Evolutionary conservation across 2,888 invertebrate genomes (phyloP).

Genomic region (Luffia ferchaultella): DNA sequence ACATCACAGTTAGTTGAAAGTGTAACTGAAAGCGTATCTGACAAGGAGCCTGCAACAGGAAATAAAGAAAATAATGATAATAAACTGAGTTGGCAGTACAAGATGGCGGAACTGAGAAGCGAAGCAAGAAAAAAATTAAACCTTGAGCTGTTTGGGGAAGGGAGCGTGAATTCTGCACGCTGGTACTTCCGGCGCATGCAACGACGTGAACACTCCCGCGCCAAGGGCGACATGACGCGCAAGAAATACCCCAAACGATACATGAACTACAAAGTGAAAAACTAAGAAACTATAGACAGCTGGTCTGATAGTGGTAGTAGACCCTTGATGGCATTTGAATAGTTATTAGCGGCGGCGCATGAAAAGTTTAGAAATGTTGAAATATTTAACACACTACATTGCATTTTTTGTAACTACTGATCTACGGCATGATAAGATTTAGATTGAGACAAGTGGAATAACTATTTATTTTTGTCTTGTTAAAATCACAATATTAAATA

Average conservation of each 20-base stretch:
- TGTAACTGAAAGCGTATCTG: conserved; percentile 4
- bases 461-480: too few species aligned
- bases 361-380: too few species aligned
- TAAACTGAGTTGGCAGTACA: conserved; percentile 37
- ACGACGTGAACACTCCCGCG: conserved; percentile 48
- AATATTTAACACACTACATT: too few species aligned
- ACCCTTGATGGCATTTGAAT: too few species aligned
- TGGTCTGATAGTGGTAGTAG: too few species aligned
- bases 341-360: too few species aligned
- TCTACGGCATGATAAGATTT: too few species aligned
- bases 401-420: too few species aligned
- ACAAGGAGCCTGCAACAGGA: conserved; percentile 12
- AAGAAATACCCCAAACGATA: conserved; percentile 36
- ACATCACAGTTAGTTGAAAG: neutral
- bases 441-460: too few species aligned
- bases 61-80: conserved; percentile 16
- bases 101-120: conserved; percentile 34
- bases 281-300: too few species aligned
- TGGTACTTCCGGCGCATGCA: conserved; percentile 60
- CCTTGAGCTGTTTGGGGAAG: conserved; percentile 38
- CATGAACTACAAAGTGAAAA: conserved; percentile 27
- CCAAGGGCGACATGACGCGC: conserved; percentile 35
- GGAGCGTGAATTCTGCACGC: conserved; percentile 32
- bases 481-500: too few species aligned
- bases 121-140: conserved; percentile 45